Evolutionary conservation across 1,140 invertebrate genomes (phyloP), one percentile per base, ranked within the genome.

Genomic region (Drosophila santomea): DNA sequence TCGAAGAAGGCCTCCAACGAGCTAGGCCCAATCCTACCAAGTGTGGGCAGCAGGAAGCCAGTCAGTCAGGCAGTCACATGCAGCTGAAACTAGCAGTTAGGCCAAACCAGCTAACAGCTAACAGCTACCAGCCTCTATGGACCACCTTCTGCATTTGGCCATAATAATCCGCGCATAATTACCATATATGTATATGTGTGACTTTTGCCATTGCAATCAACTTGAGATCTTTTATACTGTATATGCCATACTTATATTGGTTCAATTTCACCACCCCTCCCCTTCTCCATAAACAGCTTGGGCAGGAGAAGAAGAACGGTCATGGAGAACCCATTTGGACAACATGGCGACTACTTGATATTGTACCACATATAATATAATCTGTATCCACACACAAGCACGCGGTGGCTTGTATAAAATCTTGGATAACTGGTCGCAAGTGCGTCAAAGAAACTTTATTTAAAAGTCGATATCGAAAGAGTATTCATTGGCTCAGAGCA

Each of bases 161-260:
- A 76, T 72, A 66, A 80, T 72, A 80, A 80, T 72, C 72, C 78
- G 74, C 58, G 54, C 71, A 56, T 84, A 84, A 84, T 84, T 80
- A 84, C 81, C 81, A 74, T 84, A 80, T 84, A 84, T 64, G 80
- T 84, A 84, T 64, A 80, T 84, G 67, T 67, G 71, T 68, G 52
- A 71, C 66, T 71, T 73, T 73, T 69, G 75, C 44, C 71, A 67
- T 50, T 68, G 61, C 76, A 71, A 75, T 76, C 66, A 74, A 61
- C 66, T 75, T 59, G 80, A 71, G 71, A 79, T 83, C 61, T 78
- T 67, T 68, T 81, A 54, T 64, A 61, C 36, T 44, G 11, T 51
- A 15, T 51, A 51, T 32, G 38, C 63, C 25, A 38, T 20, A 57
- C 64, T 69, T 78, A 68, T 73, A 74, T 41, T 77, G 56, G 57